Conservation (phyloP, 2,888 invertebrate genomes). For the Agrochola lota region DNA sequence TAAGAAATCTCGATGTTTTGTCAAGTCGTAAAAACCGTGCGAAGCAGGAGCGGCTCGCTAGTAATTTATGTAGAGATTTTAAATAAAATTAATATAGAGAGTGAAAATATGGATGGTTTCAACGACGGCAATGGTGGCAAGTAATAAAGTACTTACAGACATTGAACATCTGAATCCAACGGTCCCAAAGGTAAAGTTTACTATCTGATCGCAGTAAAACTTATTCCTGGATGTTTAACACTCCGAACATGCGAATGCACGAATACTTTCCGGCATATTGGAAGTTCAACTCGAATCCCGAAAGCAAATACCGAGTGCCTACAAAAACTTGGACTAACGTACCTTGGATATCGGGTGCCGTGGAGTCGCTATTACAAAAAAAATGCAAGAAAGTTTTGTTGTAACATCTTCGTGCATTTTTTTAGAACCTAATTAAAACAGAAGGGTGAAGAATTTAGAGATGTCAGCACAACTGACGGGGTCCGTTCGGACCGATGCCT, state of each 20-base stretch:
- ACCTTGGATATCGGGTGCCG: constrained; percentile 69
- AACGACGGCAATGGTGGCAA: neutral
- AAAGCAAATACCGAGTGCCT: constrained; percentile 88
- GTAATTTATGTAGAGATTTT: neutral
- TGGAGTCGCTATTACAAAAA: constrained; percentile 67
- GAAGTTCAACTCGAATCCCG: constrained; percentile 85
- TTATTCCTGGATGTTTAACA: constrained; percentile 81
- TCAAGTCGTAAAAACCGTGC: no score
- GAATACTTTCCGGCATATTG: constrained; percentile 87
- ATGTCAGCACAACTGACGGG: no score
- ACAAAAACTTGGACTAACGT: constrained; percentile 86
- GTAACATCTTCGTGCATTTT: neutral
- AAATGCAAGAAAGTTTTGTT: neutral
- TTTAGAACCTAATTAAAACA: neutral
- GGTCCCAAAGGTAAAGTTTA: constrained; percentile 76
- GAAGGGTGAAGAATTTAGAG: neutral
- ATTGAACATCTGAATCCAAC: constrained; percentile 58
- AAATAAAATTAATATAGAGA: neutral
- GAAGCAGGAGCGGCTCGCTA: no score
- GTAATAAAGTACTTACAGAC: constrained; percentile 52
- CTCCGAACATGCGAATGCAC: constrained; percentile 83
- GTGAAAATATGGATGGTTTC: neutral
- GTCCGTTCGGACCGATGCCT: no score
- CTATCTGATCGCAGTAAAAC: constrained; percentile 83
- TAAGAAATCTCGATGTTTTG: no score